A percentile compares a stretch with the other conserved stretches of the same genome.
phyloP scores from a whole-genome alignment of 1,140 invertebrate genomes.

The Drosophila obscura region DNA sequence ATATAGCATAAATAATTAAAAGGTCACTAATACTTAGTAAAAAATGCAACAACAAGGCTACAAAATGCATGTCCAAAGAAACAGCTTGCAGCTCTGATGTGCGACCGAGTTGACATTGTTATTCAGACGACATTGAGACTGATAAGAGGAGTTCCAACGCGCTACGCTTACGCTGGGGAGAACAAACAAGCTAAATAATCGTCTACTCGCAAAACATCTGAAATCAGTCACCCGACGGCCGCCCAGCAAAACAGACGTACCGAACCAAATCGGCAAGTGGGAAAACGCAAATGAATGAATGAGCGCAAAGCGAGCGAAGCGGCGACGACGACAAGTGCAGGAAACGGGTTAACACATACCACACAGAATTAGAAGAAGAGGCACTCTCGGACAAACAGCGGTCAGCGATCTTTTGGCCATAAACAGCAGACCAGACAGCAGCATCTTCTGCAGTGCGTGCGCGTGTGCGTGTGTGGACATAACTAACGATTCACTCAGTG shows the following conservation, averaged over 20 bases:
- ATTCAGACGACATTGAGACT: conserved; percentile 14
- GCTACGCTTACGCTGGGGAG: conserved; percentile 3
- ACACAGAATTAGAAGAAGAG: conserved; percentile 43
- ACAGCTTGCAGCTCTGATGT: neutral
- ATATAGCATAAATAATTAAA: conserved; percentile 17
- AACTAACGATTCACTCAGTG: too few relatives aligned
- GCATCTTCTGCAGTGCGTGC: conserved; percentile 29
- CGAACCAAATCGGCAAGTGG: conserved; percentile 40
- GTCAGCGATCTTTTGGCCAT: conserved; percentile 75
- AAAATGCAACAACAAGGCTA: conserved; percentile 11
- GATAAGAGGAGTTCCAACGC: conserved; percentile 35
- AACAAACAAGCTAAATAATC: conserved; percentile 56
- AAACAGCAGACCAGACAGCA: conserved; percentile 29
- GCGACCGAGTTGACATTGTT: conserved; percentile 19
- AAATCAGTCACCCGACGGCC: conserved; percentile 59
- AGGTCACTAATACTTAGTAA: neutral
- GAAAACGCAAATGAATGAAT: conserved; percentile 60
- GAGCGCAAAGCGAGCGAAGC: conserved; percentile 18
- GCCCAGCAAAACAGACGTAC: conserved; percentile 73
- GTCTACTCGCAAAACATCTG: conserved; percentile 26
- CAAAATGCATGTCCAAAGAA: neutral
- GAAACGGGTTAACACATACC: conserved; percentile 69
- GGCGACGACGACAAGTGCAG: conserved; percentile 56
- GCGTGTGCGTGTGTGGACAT: neutral
- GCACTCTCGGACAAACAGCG: conserved; percentile 40